Evolutionary conservation across 2,888 invertebrate genomes (phyloP).

Genomic region (Tenodera sinensis): DNA sequence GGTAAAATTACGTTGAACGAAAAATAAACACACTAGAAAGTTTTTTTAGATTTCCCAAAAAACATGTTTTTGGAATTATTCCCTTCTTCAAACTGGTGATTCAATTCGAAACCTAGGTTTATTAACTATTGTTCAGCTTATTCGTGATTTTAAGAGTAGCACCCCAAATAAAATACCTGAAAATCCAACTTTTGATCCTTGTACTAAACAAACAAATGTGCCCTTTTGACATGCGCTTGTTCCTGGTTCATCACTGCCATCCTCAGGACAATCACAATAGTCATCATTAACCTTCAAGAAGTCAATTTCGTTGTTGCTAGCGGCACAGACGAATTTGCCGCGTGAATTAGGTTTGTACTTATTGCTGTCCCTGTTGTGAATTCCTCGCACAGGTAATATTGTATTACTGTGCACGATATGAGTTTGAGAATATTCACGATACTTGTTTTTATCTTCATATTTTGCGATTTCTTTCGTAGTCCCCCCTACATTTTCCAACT

Average conservation of each 20-base stretch:
- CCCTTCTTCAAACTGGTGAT: no score
- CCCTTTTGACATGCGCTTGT: slow-evolving; percentile 86
- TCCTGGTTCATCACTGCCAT: slow-evolving; percentile 82
- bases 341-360: slow-evolving; percentile 46
- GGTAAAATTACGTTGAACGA: no score
- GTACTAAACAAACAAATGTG: slow-evolving; percentile 72
- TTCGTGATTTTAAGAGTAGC: no score
- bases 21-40: no score
- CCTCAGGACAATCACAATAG: slow-evolving; percentile 84
- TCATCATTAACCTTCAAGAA: slow-evolving; percentile 81
- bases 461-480: neutral
- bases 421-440: neutral
- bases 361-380: neutral
- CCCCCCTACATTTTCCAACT: neutral
- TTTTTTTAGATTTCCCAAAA: no score
- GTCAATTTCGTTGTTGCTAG: slow-evolving; percentile 48
- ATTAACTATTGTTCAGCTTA: no score
- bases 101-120: no score
- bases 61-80: no score
- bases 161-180: neutral
- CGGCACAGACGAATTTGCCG: slow-evolving; percentile 49
- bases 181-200: neutral
- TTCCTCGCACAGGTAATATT: neutral
- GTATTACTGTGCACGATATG: neutral
- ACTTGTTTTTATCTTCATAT: neutral